A percentile compares a stretch with the other conserved stretches of the same genome.
Evolutionary conservation across 2,797 vertebrate species (phyloP).

Genomic region (Gastrophryne carolinensis): DNA sequence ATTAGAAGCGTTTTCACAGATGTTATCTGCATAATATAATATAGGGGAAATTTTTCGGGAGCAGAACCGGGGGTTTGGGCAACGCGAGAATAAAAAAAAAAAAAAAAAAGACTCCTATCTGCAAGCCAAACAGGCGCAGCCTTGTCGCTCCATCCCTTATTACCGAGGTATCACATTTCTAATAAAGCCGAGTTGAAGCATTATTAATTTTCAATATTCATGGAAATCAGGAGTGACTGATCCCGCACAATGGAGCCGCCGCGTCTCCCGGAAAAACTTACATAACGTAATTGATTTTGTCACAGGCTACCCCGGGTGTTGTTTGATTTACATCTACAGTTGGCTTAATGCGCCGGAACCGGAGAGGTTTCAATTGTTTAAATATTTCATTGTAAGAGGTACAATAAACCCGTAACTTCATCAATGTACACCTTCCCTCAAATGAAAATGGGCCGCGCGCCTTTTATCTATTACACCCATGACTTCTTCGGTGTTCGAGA

Average conservation of each 20-base stretch:
- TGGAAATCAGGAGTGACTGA: conserved; percentile 39
- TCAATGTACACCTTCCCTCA: conserved; percentile 53
- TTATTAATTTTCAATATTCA: conserved; percentile 59
- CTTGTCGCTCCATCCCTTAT: conserved; percentile 43
- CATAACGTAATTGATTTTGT: conserved; percentile 69
- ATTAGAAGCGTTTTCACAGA: conserved; percentile 77
- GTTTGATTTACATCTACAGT: conserved; percentile 63
- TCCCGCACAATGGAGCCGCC: conserved; percentile 53
- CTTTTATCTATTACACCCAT: conserved; percentile 47
- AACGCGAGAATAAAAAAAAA: too few species aligned
- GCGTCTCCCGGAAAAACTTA: conserved; percentile 55
- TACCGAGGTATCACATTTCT: conserved; percentile 49
- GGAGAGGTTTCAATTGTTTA: conserved; percentile 60
- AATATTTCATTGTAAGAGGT: conserved; percentile 67
- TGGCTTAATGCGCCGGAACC: conserved; percentile 60
- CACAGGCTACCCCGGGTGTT: conserved; percentile 65
- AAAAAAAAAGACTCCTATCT: conserved; percentile 28
- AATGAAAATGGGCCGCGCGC: conserved; percentile 56
- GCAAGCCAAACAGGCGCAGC: conserved; percentile 56
- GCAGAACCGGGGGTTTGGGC: conserved; percentile 57
- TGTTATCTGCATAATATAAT: conserved; percentile 79
- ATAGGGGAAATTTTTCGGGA: conserved; percentile 70
- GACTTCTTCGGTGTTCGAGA: neutral
- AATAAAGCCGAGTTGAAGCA: conserved; percentile 53
- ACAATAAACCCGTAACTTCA: conserved; percentile 56